Percentiles rank a stretch among this genome's conserved stretches.
Evolutionary conservation across 1,140 invertebrate genomes (phyloP).

Genomic region (Proales similis): DNA sequence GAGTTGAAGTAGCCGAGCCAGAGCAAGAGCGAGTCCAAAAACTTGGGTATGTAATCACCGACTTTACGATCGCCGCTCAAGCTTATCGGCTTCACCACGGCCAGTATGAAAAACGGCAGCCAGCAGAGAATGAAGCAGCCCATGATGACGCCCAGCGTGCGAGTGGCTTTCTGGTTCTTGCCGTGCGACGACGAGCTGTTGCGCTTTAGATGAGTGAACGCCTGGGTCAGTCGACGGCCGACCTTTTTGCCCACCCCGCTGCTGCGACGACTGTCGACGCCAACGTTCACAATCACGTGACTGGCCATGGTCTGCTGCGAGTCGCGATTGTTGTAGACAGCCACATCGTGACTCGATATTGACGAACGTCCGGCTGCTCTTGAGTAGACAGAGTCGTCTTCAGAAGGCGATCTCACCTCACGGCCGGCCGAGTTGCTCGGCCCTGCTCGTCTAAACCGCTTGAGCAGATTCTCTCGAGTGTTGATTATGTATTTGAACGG

Average conservation of each 20-base stretch:
- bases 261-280: neutral
- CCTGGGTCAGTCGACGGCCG: conserved; percentile 13
- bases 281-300: conserved; percentile 16
- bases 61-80: neutral
- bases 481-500: too few species aligned
- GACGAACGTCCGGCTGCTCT: too few species aligned
- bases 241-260: conserved; percentile 12
- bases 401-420: too few species aligned
- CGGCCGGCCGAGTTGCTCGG: too few species aligned
- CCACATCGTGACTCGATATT: too few species aligned
- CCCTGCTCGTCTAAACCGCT: too few species aligned
- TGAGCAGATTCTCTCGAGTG: too few species aligned
- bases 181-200: conserved; percentile 13
- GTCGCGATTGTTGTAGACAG: neutral
- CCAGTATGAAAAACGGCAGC: conserved; percentile 59
- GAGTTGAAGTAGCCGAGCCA: conserved; percentile 57
- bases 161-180: conserved; percentile 67
- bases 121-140: conserved; percentile 60
- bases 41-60: conserved; percentile 43
- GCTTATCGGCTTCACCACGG: conserved; percentile 55
- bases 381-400: too few species aligned
- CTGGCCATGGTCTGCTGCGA: neutral
- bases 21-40: conserved; percentile 49
- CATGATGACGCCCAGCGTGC: conserved; percentile 64
- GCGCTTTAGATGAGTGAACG: conserved; percentile 4